Conservation (phyloP, 2,888 invertebrate species). For the Patella caerulea region DNA sequence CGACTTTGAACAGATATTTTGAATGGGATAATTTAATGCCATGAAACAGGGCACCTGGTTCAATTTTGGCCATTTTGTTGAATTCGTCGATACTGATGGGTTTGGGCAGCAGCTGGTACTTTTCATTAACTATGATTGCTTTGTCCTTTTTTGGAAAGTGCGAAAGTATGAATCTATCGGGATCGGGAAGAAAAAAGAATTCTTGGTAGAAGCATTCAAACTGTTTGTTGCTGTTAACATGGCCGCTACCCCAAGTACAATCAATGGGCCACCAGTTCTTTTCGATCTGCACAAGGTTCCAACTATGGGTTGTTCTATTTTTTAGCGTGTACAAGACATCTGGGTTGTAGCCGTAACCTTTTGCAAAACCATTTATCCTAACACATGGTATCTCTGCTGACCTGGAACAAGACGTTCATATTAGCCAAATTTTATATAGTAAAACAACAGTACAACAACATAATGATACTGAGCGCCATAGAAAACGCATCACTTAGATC, state of each 20-base stretch:
- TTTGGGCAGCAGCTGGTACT: constrained; percentile 49
- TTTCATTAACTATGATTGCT: constrained; percentile 38
- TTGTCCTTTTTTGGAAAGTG: constrained; percentile 51
- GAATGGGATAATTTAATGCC: constrained; percentile 13
- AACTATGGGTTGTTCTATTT: constrained; percentile 39
- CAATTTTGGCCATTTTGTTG: constrained; percentile 8
- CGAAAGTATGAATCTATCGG: constrained; percentile 46
- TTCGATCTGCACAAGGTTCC: constrained; percentile 48
- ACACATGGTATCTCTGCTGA: constrained; percentile 37
- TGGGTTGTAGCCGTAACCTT: constrained; percentile 41
- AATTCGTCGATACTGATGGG: constrained; percentile 38
- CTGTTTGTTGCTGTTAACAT: constrained; percentile 23
- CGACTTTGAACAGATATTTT: neutral
- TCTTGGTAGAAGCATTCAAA: constrained; percentile 43
- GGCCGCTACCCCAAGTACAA: constrained; percentile 43
- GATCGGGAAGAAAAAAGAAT: constrained; percentile 58
- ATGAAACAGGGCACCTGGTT: neutral
- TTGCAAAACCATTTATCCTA: constrained; percentile 41
- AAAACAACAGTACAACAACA: no score
- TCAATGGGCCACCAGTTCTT: constrained; percentile 48
- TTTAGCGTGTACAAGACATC: constrained; percentile 35
- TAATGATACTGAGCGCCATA: no score
- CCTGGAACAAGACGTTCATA: constrained; percentile 28
- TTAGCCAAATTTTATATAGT: no score
- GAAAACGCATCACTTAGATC: no score